phyloP scores from a whole-genome alignment of 1,140 invertebrate species.

The Cydia pomonella region DNA sequence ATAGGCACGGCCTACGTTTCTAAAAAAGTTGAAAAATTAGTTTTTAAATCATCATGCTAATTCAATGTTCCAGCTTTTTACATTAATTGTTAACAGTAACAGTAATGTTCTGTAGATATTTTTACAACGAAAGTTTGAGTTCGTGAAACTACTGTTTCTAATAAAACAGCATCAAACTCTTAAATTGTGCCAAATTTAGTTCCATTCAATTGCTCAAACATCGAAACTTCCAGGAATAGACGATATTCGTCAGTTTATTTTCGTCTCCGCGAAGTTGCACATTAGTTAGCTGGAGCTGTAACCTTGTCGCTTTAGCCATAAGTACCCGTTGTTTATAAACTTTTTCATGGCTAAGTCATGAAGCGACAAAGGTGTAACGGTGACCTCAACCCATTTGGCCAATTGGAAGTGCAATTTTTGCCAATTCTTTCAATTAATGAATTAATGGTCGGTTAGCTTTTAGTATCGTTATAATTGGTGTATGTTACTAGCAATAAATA shows the following conservation, averaged over 20 bases:
- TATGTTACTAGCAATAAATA: not conserved
- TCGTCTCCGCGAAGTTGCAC: not conserved
- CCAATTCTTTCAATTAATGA: conserved; percentile 11
- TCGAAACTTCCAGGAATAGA: not conserved
- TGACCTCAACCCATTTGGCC: not conserved
- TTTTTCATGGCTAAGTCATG: not conserved
- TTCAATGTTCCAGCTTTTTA: no score
- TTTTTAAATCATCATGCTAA: no score
- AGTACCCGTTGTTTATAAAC: not conserved
- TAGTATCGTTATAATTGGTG: not conserved
- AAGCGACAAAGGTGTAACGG: not conserved
- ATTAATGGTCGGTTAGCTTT: not conserved
- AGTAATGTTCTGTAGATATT: no score
- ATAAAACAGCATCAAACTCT: no score
- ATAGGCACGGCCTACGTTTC: no score
- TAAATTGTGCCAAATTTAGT: not conserved
- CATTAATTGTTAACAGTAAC: no score
- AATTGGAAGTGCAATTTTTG: conserved; percentile 9
- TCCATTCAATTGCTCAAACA: conserved; percentile 13
- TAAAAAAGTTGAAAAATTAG: no score
- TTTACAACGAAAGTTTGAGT: no score
- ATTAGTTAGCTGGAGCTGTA: not conserved
- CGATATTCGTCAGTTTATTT: not conserved
- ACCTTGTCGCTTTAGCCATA: not conserved
- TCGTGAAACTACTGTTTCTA: no score